Percentiles rank a stretch among this genome's conserved stretches.
These are phyloP conservation scores for Eolophus roseicapilla DNA, from an alignment of 2,113 vertebrate genomes.

Conservation along the genomic window DNA sequence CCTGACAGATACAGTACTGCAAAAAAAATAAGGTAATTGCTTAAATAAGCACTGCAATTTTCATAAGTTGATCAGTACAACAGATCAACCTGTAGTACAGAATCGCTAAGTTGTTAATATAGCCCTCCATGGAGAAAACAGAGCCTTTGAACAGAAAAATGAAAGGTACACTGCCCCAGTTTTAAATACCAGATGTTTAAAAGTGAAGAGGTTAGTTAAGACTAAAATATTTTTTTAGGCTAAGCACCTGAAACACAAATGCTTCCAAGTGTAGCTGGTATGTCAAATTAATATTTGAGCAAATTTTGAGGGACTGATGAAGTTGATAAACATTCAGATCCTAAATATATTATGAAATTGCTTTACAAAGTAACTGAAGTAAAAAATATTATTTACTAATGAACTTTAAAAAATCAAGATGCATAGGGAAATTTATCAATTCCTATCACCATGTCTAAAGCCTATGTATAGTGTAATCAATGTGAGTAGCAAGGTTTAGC, in stretches of 20 bases:
- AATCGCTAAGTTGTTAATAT: not conserved
- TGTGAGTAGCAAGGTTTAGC: not conserved
- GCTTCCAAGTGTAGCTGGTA: not conserved
- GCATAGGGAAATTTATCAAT: not conserved
- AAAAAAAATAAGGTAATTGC: not conserved
- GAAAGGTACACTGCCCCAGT: not conserved
- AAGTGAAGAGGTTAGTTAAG: not conserved
- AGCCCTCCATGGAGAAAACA: not conserved
- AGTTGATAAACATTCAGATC: not conserved
- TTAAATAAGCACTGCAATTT: not conserved
- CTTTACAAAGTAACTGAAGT: not conserved
- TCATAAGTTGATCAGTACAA: not conserved
- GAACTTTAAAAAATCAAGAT: not conserved
- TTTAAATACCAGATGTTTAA: not conserved
- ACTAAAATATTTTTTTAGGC: not conserved
- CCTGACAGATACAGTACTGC: not conserved
- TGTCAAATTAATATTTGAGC: not conserved
- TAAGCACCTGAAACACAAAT: not conserved
- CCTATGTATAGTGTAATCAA: not conserved
- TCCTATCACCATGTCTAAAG: not conserved
- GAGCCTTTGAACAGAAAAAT: not conserved
- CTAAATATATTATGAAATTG: not conserved
- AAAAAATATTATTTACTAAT: not conserved
- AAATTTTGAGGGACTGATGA: not conserved
- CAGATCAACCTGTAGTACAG: rapidly evolving